Evolutionary conservation across 2,888 invertebrate species (phyloP).

Genomic region (Catonia carolina): DNA sequence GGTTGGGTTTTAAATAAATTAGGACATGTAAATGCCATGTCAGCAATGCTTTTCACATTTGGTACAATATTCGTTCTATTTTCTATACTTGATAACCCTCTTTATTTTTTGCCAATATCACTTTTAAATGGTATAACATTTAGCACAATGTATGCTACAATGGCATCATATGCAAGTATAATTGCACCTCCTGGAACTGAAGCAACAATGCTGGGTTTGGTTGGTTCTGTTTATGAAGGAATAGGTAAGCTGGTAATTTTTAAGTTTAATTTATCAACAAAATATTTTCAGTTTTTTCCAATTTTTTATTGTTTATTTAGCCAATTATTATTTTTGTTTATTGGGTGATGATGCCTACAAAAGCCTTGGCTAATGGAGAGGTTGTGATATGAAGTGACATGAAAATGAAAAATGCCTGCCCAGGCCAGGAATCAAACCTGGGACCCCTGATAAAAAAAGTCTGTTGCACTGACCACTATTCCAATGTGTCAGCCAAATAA

Average conservation of each 20-base stretch:
- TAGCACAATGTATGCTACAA: conserved; percentile 57
- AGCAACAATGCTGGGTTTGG: conserved; percentile 80
- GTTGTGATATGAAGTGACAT: no score
- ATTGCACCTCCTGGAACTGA: conserved; percentile 78
- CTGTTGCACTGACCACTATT: no score
- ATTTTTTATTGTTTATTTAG: no score
- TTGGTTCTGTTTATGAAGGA: conserved; percentile 83
- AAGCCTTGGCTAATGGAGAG: no score
- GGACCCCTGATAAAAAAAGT: no score
- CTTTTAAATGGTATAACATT: conserved; percentile 1
- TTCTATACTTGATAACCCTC: conserved; percentile 69
- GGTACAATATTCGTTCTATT: conserved; percentile 76
- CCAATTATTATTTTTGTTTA: no score
- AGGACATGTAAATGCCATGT: conserved; percentile 78
- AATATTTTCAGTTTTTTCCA: no score
- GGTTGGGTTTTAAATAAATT: conserved; percentile 68
- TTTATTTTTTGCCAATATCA: conserved; percentile 44
- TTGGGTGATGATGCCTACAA: neutral
- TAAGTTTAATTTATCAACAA: conserved; percentile 3
- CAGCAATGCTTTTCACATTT: conserved; percentile 69
- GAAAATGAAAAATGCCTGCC: no score
- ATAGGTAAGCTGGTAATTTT: conserved; percentile 47
- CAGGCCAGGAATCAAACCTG: no score
- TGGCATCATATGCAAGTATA: conserved; percentile 81
- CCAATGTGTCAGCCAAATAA: no score